Evolutionary conservation across 2,113 vertebrate species (phyloP).

Genomic region (Lasiurus borealis): DNA sequence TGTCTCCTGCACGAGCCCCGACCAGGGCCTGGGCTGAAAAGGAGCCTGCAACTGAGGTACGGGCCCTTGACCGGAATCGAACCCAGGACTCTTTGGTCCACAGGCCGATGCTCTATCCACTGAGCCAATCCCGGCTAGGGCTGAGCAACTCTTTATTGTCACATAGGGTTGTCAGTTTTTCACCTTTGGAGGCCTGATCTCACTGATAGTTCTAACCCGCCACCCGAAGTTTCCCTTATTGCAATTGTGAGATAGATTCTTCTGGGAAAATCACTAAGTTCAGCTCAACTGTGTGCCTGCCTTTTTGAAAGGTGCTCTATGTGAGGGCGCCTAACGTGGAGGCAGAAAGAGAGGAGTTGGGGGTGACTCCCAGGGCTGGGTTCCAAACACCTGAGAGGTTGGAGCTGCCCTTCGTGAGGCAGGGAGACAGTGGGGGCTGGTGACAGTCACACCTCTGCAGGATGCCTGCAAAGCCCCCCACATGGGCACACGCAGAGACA

Average conservation of each 20-base stretch:
- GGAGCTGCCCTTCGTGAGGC: not conserved
- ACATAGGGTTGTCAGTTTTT: not conserved
- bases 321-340: too few species aligned
- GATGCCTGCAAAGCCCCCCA: not conserved
- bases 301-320: not conserved
- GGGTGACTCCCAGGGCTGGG: not conserved
- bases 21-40: too few species aligned
- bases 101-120: too few species aligned
- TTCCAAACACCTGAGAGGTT: not conserved
- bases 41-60: too few species aligned
- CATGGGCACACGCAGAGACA: not conserved
- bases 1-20: too few species aligned
- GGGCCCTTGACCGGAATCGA: too few species aligned
- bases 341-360: not conserved
- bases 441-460: rapidly evolving
- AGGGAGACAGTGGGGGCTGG: not conserved
- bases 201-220: not conserved
- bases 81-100: too few species aligned
- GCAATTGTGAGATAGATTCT: not conserved
- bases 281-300: not conserved
- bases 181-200: not conserved
- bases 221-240: not conserved
- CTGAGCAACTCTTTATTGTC: not conserved
- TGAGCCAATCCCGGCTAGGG: too few species aligned
- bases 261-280: not conserved